Evolutionary conservation across 2,888 invertebrate genomes (phyloP), one percentile per base, ranked within the genome.

Genomic region (Zygaena filipendulae): DNA sequence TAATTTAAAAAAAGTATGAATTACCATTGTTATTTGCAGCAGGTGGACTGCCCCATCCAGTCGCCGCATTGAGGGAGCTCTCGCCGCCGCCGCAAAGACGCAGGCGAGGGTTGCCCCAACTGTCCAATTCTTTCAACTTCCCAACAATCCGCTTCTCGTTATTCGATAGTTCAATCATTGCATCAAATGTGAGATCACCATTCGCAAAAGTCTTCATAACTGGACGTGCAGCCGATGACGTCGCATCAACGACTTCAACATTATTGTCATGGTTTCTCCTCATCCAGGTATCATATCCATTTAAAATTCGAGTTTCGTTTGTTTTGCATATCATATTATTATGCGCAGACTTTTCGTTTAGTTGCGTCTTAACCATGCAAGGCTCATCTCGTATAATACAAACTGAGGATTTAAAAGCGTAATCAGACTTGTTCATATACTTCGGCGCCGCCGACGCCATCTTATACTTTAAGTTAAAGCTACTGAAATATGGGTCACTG

Each of bases 21-120:
- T 67, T 59, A 83, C 83, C 82, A 57, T 84, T 86, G n/a, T n/a
- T n/a, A 56, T 85, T 86, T 49, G 86, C 84, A 21, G 87, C 72
- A 30, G 88, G 89, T 25, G 90, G 87, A 36, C 88, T 85, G 45
- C 90, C 90, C 91, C 91, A 91, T 42, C 88, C 90, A 33, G 87
- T 84, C 33, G 89, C 86, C 35, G 86, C 86, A 59, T 88, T 91
- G 50, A 91, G 82, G 23, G 91, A 90, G 69, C 87, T 90, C 67
- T 92, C 92, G 32, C 91, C 91, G 27, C 92, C 92, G 30, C 91
- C 91, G 38, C 84, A 79, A 36, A 92, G 82, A 40, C 88, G 82
- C 49, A 90, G 67, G 23, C 72, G 74, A 34, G 85, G 83, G 30
- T 84, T 82, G 23, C 86, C 86, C 87, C 87, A 87, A 40, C 64